Evolutionary conservation across 2,113 vertebrate genomes (phyloP).

Genomic region (Clarias gariepinus): DNA sequence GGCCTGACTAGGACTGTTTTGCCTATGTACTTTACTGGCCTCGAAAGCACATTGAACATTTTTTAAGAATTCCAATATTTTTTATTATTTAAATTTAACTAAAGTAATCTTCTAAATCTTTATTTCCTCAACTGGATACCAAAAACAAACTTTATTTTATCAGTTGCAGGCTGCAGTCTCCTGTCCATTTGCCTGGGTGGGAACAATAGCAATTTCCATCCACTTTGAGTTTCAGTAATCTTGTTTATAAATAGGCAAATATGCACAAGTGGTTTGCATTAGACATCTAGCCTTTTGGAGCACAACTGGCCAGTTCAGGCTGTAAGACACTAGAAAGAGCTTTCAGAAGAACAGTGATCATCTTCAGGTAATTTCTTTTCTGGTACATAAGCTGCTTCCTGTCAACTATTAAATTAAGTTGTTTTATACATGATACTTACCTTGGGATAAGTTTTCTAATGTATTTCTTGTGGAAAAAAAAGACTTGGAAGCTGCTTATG

Average conservation of each 20-base stretch:
- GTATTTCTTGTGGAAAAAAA: background rate
- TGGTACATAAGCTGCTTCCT: background rate
- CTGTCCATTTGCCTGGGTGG: background rate
- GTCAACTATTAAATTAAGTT: background rate
- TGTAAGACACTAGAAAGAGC: background rate
- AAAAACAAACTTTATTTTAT: background rate
- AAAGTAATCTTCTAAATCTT: background rate
- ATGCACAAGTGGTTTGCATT: background rate
- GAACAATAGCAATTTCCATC: background rate
- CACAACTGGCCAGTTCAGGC: background rate
- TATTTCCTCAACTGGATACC: background rate
- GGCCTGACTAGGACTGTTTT: background rate
- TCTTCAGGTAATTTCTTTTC: background rate
- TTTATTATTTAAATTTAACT: background rate
- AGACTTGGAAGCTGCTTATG: background rate
- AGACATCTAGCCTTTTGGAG: background rate
- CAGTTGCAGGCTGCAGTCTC: background rate
- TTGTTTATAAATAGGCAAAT: background rate
- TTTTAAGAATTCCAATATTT: background rate
- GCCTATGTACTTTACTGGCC: background rate
- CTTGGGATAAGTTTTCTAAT: background rate
- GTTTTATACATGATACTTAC: background rate
- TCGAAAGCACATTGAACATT: background rate
- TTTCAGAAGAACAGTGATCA: background rate
- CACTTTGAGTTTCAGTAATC: background rate